phyloP scores from a whole-genome alignment of 2,888 invertebrate species.

The Himalopsyche japonica region DNA sequence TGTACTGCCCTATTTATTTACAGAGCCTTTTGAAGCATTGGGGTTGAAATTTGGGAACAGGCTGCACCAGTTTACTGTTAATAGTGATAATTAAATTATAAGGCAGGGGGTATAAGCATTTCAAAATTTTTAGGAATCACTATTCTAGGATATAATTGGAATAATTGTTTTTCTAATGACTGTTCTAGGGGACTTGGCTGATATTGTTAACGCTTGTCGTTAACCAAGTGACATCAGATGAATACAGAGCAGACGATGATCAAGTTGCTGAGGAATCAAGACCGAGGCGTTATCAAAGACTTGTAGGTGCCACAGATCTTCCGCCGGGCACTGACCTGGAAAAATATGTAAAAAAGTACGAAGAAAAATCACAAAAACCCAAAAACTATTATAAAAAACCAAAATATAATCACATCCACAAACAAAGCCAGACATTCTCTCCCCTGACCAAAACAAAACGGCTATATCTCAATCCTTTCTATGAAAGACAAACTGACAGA shows the following conservation, averaged over 20 bases:
- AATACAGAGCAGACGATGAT: conserved; percentile 47
- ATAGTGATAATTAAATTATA: no score
- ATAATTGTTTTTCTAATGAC: conserved; percentile 44
- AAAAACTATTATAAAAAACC: conserved; percentile 3
- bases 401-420: conserved; percentile 41
- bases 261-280: conserved; percentile 51
- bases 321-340: conserved; percentile 41
- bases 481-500: conserved; percentile 44
- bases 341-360: conserved; percentile 16
- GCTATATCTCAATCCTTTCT: conserved; percentile 43
- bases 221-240: conserved; percentile 45
- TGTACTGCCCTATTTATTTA: no score
- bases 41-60: no score
- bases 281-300: conserved; percentile 48
- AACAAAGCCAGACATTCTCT: conserved; percentile 38
- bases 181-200: conserved; percentile 57
- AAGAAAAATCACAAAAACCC: conserved; percentile 11
- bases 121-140: no score
- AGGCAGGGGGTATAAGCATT: no score
- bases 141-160: no score
- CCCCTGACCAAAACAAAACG: conserved; percentile 45
- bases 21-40: no score
- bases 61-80: no score
- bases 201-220: conserved; percentile 55
- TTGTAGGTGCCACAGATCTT: conserved; percentile 50